Evolutionary conservation across 2,888 invertebrate genomes (phyloP).

Genomic region (Epinotia nisella): DNA sequence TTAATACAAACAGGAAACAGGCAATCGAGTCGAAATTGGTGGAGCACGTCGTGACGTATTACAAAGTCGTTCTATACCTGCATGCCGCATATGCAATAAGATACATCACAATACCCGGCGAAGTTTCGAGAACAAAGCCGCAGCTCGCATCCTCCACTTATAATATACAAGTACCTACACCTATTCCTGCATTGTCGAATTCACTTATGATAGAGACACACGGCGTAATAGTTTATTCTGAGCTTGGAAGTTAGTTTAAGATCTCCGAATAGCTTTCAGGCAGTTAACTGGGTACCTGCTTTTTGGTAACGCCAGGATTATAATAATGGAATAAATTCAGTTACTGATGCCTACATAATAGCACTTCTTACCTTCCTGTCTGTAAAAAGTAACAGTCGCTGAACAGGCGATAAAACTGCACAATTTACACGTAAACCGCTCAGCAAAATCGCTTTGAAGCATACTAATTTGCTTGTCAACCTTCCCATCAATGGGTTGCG

Average conservation of each 20-base stretch:
- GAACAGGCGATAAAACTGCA: constrained; percentile 35
- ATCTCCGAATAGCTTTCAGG: constrained; percentile 3
- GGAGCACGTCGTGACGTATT: constrained; percentile 49
- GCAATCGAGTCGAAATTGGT: constrained; percentile 57
- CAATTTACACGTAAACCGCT: constrained; percentile 46
- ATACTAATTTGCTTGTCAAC: constrained; percentile 45
- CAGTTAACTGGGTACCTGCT: constrained; percentile 4
- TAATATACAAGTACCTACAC: constrained; percentile 60
- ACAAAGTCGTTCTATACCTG: constrained; percentile 61
- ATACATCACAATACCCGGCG: constrained; percentile 70
- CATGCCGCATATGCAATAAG: constrained; percentile 71
- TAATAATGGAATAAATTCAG: not conserved
- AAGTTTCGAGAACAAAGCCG: constrained; percentile 80
- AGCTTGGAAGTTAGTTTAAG: constrained; percentile 35
- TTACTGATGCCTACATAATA: not conserved
- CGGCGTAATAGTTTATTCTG: constrained; percentile 46
- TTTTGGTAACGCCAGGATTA: not conserved
- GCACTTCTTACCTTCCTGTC: not conserved
- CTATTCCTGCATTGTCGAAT: constrained; percentile 76
- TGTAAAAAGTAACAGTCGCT: not conserved
- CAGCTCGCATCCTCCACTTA: constrained; percentile 70
- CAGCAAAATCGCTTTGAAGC: constrained; percentile 11
- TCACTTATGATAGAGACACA: constrained; percentile 70
- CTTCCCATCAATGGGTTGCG: constrained; percentile 51
- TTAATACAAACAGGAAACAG: constrained; percentile 43